Base-by-base conservation (phyloP, 1,140 invertebrate genomes). In the Drosophila nikananu region DNA sequence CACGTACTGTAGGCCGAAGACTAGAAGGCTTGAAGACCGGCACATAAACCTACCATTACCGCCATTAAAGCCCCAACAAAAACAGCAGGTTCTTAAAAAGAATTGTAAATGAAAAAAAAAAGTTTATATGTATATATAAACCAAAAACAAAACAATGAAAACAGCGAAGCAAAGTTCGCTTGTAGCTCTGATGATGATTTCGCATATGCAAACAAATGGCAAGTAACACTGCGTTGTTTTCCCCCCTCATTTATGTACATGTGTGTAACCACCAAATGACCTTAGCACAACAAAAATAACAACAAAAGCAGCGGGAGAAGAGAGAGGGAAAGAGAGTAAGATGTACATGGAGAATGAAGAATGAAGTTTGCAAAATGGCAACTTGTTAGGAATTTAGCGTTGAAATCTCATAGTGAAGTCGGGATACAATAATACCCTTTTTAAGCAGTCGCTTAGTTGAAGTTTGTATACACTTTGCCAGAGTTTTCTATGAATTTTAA, bases 151-250 rank as follows among this genome's bases (percentile, higher is more conserved):
- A 44, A 63, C 41, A 61, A 66, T 62, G 57, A 63, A 66, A 54
- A 68, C 61, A 70, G 52, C 41, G 60, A 61, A 76, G 49, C 63
- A 68, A 77, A 59, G 66, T 73, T 73, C 54, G 54, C 60, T 58
- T 72, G 54, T 74, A 70, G 49, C 55, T 60, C 25, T 30, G 10
- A 60, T 35, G 44, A 64, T 57, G 44, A 64, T 57, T 67, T 59
- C 64, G 59, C 76, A 76, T 75, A 67, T 70, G 67, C 76, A 74
- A 84, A 81, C 73, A 86, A 84, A 80, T 77, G 77, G 77, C 77
- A 77, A 41, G 65, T 32, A 64, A 64, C 58, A 58, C 48, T 37
- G 15, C 30, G 30, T 54, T 54, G 13, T 54, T 35, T 54, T n/a
- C 2, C 25, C 27, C 32, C 51, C 17, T 12, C 17, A 15, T 21